Percentiles rank a stretch among this genome's conserved stretches.
phyloP scores from a whole-genome alignment of 92 coral and sea anemone species.

The Ricordea florida region DNA sequence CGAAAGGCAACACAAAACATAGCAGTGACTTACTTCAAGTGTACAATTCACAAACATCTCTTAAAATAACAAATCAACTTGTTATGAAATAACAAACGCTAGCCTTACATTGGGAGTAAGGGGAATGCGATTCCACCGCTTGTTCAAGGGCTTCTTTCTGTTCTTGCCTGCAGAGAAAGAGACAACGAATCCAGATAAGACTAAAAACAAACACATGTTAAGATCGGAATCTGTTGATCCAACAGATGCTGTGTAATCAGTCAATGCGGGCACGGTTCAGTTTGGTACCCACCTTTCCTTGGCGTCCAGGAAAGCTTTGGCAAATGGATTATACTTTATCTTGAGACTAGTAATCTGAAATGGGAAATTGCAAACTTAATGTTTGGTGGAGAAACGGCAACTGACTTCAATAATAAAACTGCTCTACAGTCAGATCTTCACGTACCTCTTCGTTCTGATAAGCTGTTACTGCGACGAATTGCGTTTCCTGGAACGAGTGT shows the following conservation, averaged over 20 bases:
- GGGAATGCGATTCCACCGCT: conserved; percentile 79
- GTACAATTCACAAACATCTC: conserved; percentile 64
- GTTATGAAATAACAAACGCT: conserved; percentile 64
- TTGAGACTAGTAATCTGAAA: conserved; percentile 92
- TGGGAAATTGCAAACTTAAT: background rate
- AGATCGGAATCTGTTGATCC: background rate
- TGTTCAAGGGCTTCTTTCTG: conserved; percentile 92
- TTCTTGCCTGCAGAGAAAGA: conserved; percentile 71
- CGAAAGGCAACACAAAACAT: conserved; percentile 45
- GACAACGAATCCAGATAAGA: background rate
- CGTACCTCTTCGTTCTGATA: conserved; percentile 99
- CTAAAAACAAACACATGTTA: background rate
- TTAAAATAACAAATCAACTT: conserved; percentile 68
- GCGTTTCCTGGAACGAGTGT: conserved; percentile 94
- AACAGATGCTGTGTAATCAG: no score
- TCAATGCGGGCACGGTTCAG: background rate
- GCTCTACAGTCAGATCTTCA: background rate
- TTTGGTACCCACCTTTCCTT: conserved; percentile 76
- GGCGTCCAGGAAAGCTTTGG: conserved; percentile 98
- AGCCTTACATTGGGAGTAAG: conserved; percentile 97
- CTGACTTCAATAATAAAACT: background rate
- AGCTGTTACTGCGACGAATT: conserved; percentile 97
- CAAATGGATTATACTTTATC: conserved; percentile 95
- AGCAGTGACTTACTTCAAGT: conserved; percentile 31
- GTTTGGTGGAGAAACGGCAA: no score